Conservation (phyloP, 2,888 invertebrate genomes). For the Beris chalybata region DNA sequence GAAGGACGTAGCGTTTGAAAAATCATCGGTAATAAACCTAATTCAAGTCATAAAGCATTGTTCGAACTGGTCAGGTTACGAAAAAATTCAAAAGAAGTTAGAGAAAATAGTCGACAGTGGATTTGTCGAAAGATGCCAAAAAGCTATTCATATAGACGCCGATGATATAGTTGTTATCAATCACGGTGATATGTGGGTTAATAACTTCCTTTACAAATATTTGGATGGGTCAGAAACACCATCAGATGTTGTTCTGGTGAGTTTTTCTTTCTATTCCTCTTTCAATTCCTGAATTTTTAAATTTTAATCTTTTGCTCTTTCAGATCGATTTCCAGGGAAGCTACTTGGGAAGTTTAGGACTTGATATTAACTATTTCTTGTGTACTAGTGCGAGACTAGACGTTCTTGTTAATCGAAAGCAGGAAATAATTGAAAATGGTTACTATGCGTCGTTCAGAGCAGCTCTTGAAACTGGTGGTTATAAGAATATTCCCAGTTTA, state of each 20-base stretch:
- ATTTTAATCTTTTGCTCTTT: slow-evolving; percentile 5
- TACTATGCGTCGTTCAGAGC: slow-evolving; percentile 44
- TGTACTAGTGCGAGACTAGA: slow-evolving; percentile 48
- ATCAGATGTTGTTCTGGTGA: slow-evolving; percentile 56
- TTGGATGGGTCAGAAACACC: slow-evolving; percentile 43
- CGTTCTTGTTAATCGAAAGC: slow-evolving; percentile 45
- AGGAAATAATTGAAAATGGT: slow-evolving; percentile 46
- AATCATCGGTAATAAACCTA: slow-evolving; percentile 2
- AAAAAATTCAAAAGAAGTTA: slow-evolving; percentile 48
- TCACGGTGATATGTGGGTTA: slow-evolving; percentile 61
- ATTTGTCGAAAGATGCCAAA: slow-evolving; percentile 41
- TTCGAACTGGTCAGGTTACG: slow-evolving; percentile 56
- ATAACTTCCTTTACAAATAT: slow-evolving; percentile 58
- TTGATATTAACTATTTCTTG: slow-evolving; percentile 55
- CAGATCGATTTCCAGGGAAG: slow-evolving; percentile 53
- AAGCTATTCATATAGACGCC: slow-evolving; percentile 39
- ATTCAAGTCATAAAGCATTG: slow-evolving; percentile 52
- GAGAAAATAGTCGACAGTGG: slow-evolving; percentile 48
- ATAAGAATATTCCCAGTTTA: slow-evolving; percentile 43
- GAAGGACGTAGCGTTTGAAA: not conserved
- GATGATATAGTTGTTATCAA: slow-evolving; percentile 57
- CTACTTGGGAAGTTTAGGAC: slow-evolving; percentile 50
- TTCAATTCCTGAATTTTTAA: not conserved
- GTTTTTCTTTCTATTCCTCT: slow-evolving; percentile 42
- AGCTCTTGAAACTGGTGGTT: slow-evolving; percentile 40